Base-by-base conservation (phyloP, 2,113 vertebrate species). In the Pitta sordida region DNA sequence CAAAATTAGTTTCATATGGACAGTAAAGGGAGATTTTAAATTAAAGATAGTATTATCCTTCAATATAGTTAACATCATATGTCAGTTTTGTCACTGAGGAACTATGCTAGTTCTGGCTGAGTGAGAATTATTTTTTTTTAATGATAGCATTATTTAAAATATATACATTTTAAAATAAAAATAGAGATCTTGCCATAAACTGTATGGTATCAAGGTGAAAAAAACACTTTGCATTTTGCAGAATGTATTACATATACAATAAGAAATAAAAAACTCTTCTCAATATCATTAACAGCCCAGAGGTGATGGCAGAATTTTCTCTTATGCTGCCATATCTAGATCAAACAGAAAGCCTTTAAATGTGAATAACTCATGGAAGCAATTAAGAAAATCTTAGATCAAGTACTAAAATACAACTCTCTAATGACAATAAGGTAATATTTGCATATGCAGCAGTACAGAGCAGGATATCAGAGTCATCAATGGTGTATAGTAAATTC, bases 291-390 rank as follows among this genome's bases (percentile, higher is more conserved):
- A 58, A 7, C 0, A 0, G 3, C 60, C 29, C 39, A 41, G 32
- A 60, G 12, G 7, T 46, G 24, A 48, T 34, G 64, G 6, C 13
- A 71, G 44, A 79, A 52, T 69, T 91, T 74, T 65, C 30, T 22
- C 7, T 59, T 46, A 11, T 2, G 0, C 13, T 69, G 5, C 1
- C 0, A 0, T 55, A 55, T 52, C 11, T 26, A 69, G 10, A 46
- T 60, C 22, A 49, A 83, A 36, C 6, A 80, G 39, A 60, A 67
- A 51, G 27, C 59, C 7, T 9, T 43, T 44, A 53, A 56, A 60
- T 13, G 11, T 41, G 36, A n/a, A 34, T 32, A 59, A 59, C 3
- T 6, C 29, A 52, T 46, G 0, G 67, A 62, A 37, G 43, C 4
- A 76, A 48, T 56, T 80, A 30, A 9, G 0, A 62, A 56, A 58